Conservation (phyloP, 1,140 invertebrate genomes). For the Procambarus clarkii region DNA sequence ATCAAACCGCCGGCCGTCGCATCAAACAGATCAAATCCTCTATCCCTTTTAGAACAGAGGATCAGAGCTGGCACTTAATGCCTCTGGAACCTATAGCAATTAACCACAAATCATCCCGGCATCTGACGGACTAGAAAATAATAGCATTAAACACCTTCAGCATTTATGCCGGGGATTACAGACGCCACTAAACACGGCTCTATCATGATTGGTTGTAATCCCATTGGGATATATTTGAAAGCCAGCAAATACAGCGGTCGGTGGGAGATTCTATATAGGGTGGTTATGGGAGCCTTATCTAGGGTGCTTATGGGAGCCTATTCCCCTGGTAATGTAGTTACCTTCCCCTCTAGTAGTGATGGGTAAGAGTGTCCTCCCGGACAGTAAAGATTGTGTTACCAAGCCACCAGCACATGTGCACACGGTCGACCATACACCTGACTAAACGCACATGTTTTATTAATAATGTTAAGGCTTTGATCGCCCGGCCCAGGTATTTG, state of each 20-base stretch:
- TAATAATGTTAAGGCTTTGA: neutral
- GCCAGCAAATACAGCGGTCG: too few relatives aligned
- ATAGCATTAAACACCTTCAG: neutral
- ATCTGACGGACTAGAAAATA: neutral
- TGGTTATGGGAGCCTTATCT: too few relatives aligned
- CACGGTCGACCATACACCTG: neutral
- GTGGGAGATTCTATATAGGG: too few relatives aligned
- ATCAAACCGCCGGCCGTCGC: neutral
- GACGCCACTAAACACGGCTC: neutral
- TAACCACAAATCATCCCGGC: neutral
- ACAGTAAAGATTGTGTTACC: neutral
- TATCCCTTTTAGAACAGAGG: neutral
- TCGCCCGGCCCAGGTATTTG: neutral
- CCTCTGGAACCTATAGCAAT: neutral
- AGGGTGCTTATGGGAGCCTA: too few relatives aligned
- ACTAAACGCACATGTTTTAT: neutral
- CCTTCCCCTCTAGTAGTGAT: neutral
- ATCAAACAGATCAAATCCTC: neutral
- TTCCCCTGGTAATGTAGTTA: too few relatives aligned
- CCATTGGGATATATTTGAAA: too few relatives aligned
- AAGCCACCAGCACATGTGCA: neutral
- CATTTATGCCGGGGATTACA: neutral
- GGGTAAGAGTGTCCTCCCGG: neutral
- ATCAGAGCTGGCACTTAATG: neutral
- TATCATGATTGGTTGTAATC: neutral